phyloP scores from a whole-genome alignment of 2,797 vertebrate genomes.

The Scleropages formosus region DNA sequence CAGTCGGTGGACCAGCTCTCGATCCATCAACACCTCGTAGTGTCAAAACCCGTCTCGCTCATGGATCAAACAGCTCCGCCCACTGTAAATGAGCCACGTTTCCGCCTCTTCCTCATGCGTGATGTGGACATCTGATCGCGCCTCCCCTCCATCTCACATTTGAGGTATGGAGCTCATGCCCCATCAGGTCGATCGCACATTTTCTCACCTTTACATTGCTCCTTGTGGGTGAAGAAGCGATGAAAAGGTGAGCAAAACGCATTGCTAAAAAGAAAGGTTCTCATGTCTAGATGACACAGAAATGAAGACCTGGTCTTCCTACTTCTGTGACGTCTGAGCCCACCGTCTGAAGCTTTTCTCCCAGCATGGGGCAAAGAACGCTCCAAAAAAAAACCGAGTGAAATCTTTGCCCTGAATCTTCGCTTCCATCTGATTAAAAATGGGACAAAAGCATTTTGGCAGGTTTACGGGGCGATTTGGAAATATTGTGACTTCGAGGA shows the following conservation, averaged over 20 bases:
- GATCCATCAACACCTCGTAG: not conserved
- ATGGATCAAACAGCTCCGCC: not conserved
- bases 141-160: slow-evolving; percentile 7
- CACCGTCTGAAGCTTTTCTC: slow-evolving; percentile 5
- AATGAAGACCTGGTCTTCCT: too few species aligned
- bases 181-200: not conserved
- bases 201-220: not conserved
- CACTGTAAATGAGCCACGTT: not conserved
- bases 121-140: not conserved
- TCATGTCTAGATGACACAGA: too few species aligned
- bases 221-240: too few species aligned
- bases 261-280: too few species aligned
- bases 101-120: not conserved
- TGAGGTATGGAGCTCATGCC: not conserved
- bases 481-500: slow-evolving; percentile 31
- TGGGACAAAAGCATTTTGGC: slow-evolving; percentile 40
- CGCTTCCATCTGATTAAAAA: slow-evolving; percentile 49
- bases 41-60: not conserved
- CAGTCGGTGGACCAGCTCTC: not conserved
- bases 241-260: too few species aligned
- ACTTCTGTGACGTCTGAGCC: not conserved
- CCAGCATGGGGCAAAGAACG: slow-evolving; percentile 25
- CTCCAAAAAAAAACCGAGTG: slow-evolving; percentile 40
- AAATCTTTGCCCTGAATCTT: slow-evolving; percentile 39
- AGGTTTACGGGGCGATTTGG: slow-evolving; percentile 39